Conservation (phyloP, 2,113 vertebrate genomes). For the Campylomormyrus tamandua region DNA sequence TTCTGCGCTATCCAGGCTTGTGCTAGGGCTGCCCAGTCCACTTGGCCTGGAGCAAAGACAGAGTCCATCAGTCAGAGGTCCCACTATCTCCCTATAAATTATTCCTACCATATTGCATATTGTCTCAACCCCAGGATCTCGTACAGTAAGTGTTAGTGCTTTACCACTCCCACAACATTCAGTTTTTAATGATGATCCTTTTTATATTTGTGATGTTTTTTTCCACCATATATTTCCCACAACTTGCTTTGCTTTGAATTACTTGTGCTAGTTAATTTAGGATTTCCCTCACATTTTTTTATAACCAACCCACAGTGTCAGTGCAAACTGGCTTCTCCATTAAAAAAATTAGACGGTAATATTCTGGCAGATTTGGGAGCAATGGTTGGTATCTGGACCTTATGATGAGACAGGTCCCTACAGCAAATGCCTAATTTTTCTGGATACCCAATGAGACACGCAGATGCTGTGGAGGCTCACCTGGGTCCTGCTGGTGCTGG, state of each 20-base stretch:
- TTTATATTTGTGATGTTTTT: not conserved
- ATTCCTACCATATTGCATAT: not conserved
- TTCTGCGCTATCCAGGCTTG: slow-evolving; percentile 99
- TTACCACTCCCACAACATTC: not conserved
- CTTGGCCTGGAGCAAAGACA: slow-evolving; percentile 70
- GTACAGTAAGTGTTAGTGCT: not conserved
- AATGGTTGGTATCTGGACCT: not conserved
- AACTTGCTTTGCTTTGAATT: not conserved
- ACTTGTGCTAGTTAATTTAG: not conserved
- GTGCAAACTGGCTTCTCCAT: not conserved
- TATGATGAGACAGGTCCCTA: not conserved
- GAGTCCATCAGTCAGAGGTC: not conserved
- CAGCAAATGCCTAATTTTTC: not conserved
- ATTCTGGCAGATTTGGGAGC: not conserved
- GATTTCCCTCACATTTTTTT: not conserved
- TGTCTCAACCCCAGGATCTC: not conserved
- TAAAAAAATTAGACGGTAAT: not conserved
- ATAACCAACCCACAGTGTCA: not conserved
- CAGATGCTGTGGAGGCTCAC: slow-evolving; percentile 52
- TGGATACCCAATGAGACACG: not conserved
- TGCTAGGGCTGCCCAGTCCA: slow-evolving; percentile 97
- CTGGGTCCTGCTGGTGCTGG: slow-evolving; percentile 96
- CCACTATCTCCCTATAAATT: not conserved
- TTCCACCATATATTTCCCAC: too few relatives aligned
- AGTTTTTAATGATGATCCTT: not conserved